Conservation (phyloP, 2,113 vertebrate species). For the Xiphias gladius region DNA sequence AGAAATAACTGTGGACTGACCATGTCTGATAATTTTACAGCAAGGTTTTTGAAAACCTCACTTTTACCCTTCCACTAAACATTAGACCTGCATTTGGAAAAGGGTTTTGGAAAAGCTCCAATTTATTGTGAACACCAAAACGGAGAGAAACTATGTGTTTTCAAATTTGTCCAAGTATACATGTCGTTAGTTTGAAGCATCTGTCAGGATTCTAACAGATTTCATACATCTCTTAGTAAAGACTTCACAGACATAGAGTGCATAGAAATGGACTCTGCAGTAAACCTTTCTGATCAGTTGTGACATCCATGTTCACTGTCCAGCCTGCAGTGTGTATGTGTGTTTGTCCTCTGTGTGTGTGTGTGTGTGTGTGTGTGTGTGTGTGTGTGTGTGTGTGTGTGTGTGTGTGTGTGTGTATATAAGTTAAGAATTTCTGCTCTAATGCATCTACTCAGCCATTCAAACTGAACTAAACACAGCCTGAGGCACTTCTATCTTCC, state of each 20-base stretch:
- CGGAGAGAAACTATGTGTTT: neutral
- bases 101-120: too few species aligned
- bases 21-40: too few species aligned
- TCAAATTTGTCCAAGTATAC: neutral
- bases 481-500: constrained; percentile 72
- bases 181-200: neutral
- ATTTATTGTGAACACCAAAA: too few species aligned
- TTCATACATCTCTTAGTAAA: neutral
- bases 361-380: constrained; percentile 5
- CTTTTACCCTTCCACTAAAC: too few species aligned
- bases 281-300: constrained; percentile 28
- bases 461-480: constrained; percentile 84
- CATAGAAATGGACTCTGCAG: neutral
- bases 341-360: constrained; percentile 12
- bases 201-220: neutral
- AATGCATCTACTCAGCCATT: constrained; percentile 86
- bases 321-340: constrained; percentile 11
- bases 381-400: constrained; percentile 19
- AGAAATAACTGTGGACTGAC: too few species aligned
- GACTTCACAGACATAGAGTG: neutral
- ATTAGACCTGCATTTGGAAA: too few species aligned
- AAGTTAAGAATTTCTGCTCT: constrained; percentile 76
- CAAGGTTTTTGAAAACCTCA: too few species aligned
- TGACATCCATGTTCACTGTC: constrained; percentile 14
- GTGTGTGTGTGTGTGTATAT: constrained; percentile 23